Conservation (phyloP, 1,140 invertebrate species). For the roundworm (Caenorhabditis elegans) region DNA sequence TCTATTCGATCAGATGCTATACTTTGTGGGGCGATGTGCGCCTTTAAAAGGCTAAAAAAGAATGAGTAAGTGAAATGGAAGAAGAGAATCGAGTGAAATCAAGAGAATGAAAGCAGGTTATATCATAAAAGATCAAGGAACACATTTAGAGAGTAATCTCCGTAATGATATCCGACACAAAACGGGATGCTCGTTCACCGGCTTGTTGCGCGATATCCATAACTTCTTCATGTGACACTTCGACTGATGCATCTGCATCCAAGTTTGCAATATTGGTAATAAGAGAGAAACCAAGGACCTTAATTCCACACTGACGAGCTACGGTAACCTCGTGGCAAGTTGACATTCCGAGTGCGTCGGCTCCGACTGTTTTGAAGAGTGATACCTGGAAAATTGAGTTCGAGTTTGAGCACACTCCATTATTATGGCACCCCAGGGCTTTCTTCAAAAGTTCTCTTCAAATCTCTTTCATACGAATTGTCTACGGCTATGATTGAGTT, state of each 20-base stretch:
- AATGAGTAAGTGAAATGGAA: neutral
- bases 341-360: constrained; percentile 67
- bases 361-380: constrained; percentile 67
- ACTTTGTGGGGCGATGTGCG: too few species aligned
- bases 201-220: constrained; percentile 54
- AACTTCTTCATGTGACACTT: constrained; percentile 63
- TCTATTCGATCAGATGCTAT: neutral
- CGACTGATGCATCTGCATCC: constrained; percentile 58
- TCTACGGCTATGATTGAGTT: too few species aligned
- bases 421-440: neutral
- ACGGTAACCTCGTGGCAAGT: constrained; percentile 71
- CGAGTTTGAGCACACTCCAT: neutral
- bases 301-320: constrained; percentile 69
- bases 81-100: neutral
- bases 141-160: neutral
- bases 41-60: neutral
- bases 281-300: constrained; percentile 69
- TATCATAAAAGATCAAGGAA: neutral
- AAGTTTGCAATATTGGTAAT: constrained; percentile 68
- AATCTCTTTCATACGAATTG: too few species aligned
- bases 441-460: too few species aligned
- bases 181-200: constrained; percentile 52
- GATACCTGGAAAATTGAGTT: constrained; percentile 44
- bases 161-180: constrained; percentile 49
- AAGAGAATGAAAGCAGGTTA: neutral